These are phyloP conservation scores for Brachycybe producta DNA, from an alignment of 2,888 invertebrate genomes.

Conservation along the genomic window DNA sequence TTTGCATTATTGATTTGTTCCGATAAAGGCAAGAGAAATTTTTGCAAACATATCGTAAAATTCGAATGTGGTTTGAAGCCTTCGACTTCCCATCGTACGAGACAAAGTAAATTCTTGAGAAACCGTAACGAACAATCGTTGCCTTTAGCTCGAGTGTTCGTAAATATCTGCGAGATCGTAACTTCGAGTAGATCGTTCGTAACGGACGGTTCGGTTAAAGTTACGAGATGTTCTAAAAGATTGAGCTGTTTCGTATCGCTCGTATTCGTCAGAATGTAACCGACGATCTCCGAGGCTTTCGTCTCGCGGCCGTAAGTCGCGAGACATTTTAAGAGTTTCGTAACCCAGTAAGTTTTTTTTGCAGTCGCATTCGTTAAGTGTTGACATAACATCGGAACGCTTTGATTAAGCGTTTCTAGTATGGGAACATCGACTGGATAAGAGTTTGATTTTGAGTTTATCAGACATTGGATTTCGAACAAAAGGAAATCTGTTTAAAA, in stretches of 20 bases:
- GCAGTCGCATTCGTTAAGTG: conserved; percentile 2
- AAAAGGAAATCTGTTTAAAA: conserved; percentile 18
- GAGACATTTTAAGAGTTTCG: conserved; percentile 3
- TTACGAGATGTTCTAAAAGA: conserved; percentile 3
- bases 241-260: neutral
- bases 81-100: conserved; percentile 15
- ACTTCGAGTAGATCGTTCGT: conserved; percentile 2
- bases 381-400: conserved; percentile 10
- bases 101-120: conserved; percentile 7
- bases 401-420: conserved; percentile 4
- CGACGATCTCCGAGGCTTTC: conserved; percentile 8
- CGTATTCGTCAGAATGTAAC: conserved; percentile 8
- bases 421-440: conserved; percentile 16
- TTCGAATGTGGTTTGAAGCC: too few species aligned
- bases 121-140: conserved; percentile 9
- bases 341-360: conserved; percentile 6
- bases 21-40: conserved; percentile 2
- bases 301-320: conserved; percentile 9
- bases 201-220: conserved; percentile 10
- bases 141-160: conserved; percentile 1
- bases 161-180: conserved; percentile 5
- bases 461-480: conserved; percentile 17
- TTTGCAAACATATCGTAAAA: conserved; percentile 5
- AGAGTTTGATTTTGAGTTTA: conserved; percentile 10
- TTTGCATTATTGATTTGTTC: conserved; percentile 8